Evolutionary conservation across 2,113 vertebrate species (phyloP), one percentile per base, ranked within the genome.

Genomic region (Penelope pileata): DNA sequence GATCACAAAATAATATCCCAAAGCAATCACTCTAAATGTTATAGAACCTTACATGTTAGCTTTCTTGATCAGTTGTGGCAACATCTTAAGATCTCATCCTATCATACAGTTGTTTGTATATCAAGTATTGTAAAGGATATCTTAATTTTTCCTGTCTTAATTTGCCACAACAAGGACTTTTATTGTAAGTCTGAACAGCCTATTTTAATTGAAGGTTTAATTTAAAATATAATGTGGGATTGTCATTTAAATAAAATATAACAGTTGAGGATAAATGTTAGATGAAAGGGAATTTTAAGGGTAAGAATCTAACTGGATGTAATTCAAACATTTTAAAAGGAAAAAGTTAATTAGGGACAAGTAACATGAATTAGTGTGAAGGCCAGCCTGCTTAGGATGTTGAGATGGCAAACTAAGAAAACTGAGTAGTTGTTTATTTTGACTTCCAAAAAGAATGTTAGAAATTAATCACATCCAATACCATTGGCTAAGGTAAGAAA

Each of bases 351-450:
- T 88, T 86, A 72, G 83, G 64, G 63, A 90, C 64, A 94, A 94
- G 32, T 29, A 60, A 21, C 29, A 54, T 74, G 60, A 59, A 93
- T 84, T 75, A 88, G n/a, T 82, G 60, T 90, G 68, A 93, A 83
- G 80, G 83, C 64, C 76, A 86, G 66, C 51, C 47, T 2, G 43
- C 76, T 93, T 83, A 88, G 43, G 59, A 83, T 84, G 48, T 78
- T 88, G 60, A 92, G 88, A 93, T 95, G 83, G 80, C 91, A 93
- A 93, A 93, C 85, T 91, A 86, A 94, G 90, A 91, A 88, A 84
- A 78, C 8, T 63, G 70, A 95, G 60, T 86, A n/a, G 59, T 93
- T 94, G 68, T 95, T 94, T 96, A 92, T 93, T 96, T 93, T 94
- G 56, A 84, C 86, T 95, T 94, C 56, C 62, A 90, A 72, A 94